Base-by-base conservation (phyloP, 2,113 vertebrate genomes). In the Aptenodytes patagonicus region DNA sequence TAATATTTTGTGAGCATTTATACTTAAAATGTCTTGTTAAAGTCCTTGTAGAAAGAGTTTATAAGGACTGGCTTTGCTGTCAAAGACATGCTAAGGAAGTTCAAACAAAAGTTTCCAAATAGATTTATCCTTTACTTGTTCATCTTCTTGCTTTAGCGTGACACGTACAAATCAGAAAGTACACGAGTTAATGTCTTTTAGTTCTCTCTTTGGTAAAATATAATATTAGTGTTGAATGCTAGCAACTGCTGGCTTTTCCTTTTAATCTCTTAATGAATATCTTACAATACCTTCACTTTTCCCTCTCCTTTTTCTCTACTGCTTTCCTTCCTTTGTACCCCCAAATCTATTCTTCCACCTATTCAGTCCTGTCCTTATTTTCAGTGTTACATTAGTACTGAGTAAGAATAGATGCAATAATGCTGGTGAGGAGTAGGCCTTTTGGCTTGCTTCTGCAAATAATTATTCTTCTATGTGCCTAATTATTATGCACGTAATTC, bases 71-170 rank as follows among this genome's bases (percentile, higher is more conserved):
- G 69, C 81, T 96, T 96, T 95, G 65, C 89, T 84, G 60, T 89
- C 90, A 95, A 93, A 97, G 96, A 78, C 76, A 86, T 71, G 38
- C 55, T 97, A 93, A 94, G 64, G 71, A 97, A 95, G 76, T 97
- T 97, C 92, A 96, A 96, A 95, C 51, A 90, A 44, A 93, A 95
- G 55, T 93, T 95, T 93, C 76, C 92, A 94, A 93, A 95, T 88
- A 95, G 94, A 94, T 94, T 92, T 93, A 96, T 97, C 90, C 90
- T 94, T 94, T 96, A 66, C 92, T 97, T 92, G 85, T 73, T 94
- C 92, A 86, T 96, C 60, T 93, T 93, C 92, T 94, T 76, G 93
- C 93, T 79, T 97, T 95, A 93, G 46, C 51, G 73, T 93, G 87
- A 93, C 90, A 95, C 92, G 92, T 92, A 86, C 32, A 94, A 95